Evolutionary conservation across 2,113 vertebrate genomes (phyloP), one percentile per base, ranked within the genome.

Genomic region (Barnardius zonarius): DNA sequence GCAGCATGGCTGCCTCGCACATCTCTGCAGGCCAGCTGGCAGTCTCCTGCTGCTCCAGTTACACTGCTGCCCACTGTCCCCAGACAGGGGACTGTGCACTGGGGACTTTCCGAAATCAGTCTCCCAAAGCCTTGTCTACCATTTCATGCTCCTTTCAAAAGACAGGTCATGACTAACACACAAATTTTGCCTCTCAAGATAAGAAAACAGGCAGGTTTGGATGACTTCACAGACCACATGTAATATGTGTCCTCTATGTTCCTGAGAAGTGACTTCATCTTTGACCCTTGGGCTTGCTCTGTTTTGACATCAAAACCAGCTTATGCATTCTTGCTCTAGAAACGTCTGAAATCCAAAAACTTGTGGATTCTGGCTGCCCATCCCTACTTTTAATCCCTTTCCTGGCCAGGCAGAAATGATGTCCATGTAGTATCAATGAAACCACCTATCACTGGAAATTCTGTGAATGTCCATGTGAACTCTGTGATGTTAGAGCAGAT

Each of bases 1-100:
- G 1, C 44, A n/a, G 63, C 13, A 17, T 0, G 0, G 27, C 18
- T 90, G 59, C 68, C 54, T 64, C 0, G 0, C 22, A 15, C 1
- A 0, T 35, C 44, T 51, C 51, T 81, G 76, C 54, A 59, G 75
- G 75, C 79, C 64, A 62, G 63, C 62, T 82, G 78, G 70, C 75
- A 52, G 9, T 12, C 75, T 64, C 57, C 83, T 75, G 75, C 67
- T 31, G 3, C 44, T 30, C 25, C 66, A 52, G 46, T 23, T 19
- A 31, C 41, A 15, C 44, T 25, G 19, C 75, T 83, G 59, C 63
- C 5, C 30, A 23, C 49, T 12, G 33, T 30, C 41, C 18, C 68
- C 61, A 62, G 61, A 11, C 43, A 25, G 6, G 11, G 33, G 33
- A 10, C 51, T 9, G 7, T 30, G 17, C 4, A 6, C 67, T 35